Percentiles rank a stretch among this genome's conserved stretches.
Evolutionary conservation across 2,888 invertebrate species (phyloP).

Genomic region (Hydriomena furcata): DNA sequence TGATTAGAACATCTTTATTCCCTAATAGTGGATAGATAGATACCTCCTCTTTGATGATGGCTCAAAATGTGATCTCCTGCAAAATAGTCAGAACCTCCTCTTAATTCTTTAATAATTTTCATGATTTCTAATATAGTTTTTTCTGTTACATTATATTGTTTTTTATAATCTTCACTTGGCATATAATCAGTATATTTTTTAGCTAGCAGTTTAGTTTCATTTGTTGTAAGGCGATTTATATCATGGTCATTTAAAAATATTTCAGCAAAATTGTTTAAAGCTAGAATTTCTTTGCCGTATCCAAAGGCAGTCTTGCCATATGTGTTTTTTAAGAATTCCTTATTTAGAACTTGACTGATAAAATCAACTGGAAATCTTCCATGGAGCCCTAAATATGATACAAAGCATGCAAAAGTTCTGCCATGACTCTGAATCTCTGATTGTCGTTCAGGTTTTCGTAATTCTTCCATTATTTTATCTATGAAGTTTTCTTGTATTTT

Average conservation of each 20-base stretch:
- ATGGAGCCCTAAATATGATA: slow-evolving; percentile 84
- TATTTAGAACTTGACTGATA: slow-evolving; percentile 80
- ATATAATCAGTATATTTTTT: slow-evolving; percentile 85
- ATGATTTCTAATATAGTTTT: slow-evolving; percentile 83
- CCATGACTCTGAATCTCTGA: slow-evolving; percentile 84
- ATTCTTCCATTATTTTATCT: slow-evolving; percentile 67
- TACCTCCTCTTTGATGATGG: slow-evolving; percentile 86
- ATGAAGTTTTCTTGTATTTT: slow-evolving; percentile 63
- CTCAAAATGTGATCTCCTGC: slow-evolving; percentile 85
- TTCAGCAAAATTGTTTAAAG: slow-evolving; percentile 84
- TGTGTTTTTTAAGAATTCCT: slow-evolving; percentile 80
- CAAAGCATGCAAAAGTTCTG: slow-evolving; percentile 83
- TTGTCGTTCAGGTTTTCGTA: slow-evolving; percentile 78
- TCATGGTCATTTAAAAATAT: slow-evolving; percentile 84
- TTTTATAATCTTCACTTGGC: slow-evolving; percentile 75
- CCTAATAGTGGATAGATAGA: not conserved
- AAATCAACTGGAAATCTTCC: slow-evolving; percentile 84
- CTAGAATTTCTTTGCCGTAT: slow-evolving; percentile 85
- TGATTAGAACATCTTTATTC: too few relatives aligned
- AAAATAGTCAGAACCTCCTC: slow-evolving; percentile 77
- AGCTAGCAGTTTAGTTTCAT: slow-evolving; percentile 74
- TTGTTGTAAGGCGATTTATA: slow-evolving; percentile 80
- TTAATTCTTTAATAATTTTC: slow-evolving; percentile 68
- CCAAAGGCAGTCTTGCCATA: slow-evolving; percentile 75
- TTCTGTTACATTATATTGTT: slow-evolving; percentile 82